Evolutionary conservation across 2,888 invertebrate species (phyloP), one percentile per base, ranked within the genome.

Genomic region (Carterocephalus palaemon): DNA sequence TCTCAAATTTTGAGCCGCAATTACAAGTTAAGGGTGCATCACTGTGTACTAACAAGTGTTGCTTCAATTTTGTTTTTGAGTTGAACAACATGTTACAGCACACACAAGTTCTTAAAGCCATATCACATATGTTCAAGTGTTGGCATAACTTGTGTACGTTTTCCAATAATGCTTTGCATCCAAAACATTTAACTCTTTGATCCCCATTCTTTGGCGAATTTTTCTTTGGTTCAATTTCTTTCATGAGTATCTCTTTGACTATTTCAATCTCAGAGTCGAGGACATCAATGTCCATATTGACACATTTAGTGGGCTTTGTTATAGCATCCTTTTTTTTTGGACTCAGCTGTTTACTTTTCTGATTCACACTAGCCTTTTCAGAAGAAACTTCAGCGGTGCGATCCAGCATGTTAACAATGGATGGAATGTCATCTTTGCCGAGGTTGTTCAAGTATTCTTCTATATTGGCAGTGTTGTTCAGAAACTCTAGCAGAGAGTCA

Each of bases 371-470:
- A 1, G 56, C 42, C 32, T 48, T 38, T 16, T 76, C 75, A 6
- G 68, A 51, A 0, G 65, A 62, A 37, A 67, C 75, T 39, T 64
- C 55, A 3, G 28, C 43, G 47, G 81, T 81, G 52, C 68, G 76
- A 38, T 86, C 84, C 8, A 87, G 54, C 72, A 86, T 77, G 29
- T 75, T 82, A 0, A 81, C 82, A 48, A 86, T 77, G 9, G 79
- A 76, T 2, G 86, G 85, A 52, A 86, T 83, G 48, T 86, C 86
- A 60, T 85, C 85, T 46, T 81, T 85, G 2, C 85, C 82, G 26
- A 85, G 64, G 49, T 78, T 84, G 48, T 80, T 79, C 32, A 84
- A 57, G 51, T 85, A 84, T 52, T 85, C 80, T 46, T 84, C 82
- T 5, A 85, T 84, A 45, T 86, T 85, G 1, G 75, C 82, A 20